Base-by-base conservation (phyloP, 2,888 invertebrate genomes). In the Didymodactylos carnosus region DNA sequence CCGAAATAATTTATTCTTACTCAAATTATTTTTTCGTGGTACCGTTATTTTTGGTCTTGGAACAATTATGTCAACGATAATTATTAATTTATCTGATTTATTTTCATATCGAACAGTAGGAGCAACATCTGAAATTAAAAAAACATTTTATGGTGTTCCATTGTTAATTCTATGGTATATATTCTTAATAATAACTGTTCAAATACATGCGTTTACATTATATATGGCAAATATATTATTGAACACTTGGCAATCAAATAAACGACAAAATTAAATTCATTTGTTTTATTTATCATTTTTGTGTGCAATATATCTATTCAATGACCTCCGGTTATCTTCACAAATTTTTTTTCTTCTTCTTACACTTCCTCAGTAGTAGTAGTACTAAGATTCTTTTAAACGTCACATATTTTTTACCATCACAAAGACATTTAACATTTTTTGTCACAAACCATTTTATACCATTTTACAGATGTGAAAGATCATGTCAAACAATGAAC, bases 101-200 rank as follows among this genome's bases (percentile, higher is more conserved):
- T 94, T 91, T 81, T 84, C 91, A 69, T 87, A 87, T 74, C 88
- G 89, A 75, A 80, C 80, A 76, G 86, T 88, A 72, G 88, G 88
- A 72, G 87, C 87, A 71, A 87, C 88, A 75, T 40, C 25, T 39
- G 23, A 62, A 62, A n/a, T 62, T 19, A 35, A 62, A 16, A 39
- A 40, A 25, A 76, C 78, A 43, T 79, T 79, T 73, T 76, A 78
- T 72, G 81, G 82, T 35, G 89, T 90, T 82, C 94, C 94, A 0
- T 91, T 93, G 81, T 92, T 92, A 23, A 85, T 94, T 39, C 86
- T 94, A 76, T 94, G 93, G 94, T 92, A 91, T 82, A 90, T 89
- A 76, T 94, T 94, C 83, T 88, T 94, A 77, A 85, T 91, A 69
- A 85, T 91, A 19, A 91, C 91, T 10, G 87, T 90, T 53, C 94